phyloP scores from a whole-genome alignment of 2,888 invertebrate species.

The Noctua janthe region DNA sequence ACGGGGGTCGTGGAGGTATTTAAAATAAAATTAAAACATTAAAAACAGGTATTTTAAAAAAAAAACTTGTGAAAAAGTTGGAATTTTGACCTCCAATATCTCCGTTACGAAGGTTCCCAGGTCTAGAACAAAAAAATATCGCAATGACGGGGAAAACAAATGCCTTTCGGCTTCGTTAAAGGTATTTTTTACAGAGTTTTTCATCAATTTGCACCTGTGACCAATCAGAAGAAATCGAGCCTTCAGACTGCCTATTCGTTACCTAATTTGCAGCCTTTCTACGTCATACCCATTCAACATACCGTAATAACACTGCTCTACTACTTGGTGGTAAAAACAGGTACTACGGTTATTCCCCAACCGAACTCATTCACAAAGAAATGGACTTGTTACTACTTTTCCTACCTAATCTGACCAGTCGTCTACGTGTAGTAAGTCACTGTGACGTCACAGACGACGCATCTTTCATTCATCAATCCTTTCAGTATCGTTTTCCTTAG shows the following conservation, averaged over 20 bases:
- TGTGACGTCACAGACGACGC: constrained; percentile 20
- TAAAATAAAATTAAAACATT: no score
- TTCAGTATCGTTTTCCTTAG: constrained; percentile 22
- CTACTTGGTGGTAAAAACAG: not conserved
- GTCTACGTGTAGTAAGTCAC: constrained; percentile 19
- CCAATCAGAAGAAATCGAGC: not conserved
- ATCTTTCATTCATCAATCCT: constrained; percentile 39
- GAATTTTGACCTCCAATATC: no score
- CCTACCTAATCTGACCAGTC: constrained; percentile 4
- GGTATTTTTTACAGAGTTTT: not conserved
- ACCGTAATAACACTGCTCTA: not conserved
- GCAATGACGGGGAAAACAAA: no score
- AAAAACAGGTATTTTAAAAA: no score
- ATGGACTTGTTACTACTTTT: not conserved
- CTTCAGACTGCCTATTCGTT: not conserved
- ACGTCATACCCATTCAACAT: not conserved
- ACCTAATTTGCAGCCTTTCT: not conserved
- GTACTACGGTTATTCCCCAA: constrained; percentile 13
- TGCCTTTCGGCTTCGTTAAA: no score
- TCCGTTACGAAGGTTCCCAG: no score
- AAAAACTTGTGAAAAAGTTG: no score
- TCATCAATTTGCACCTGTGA: not conserved
- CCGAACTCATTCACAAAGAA: constrained; percentile 8
- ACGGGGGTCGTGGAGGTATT: no score
- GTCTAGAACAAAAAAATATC: no score